Conservation (phyloP, 1,140 invertebrate species). For the Subanguina moxae region DNA sequence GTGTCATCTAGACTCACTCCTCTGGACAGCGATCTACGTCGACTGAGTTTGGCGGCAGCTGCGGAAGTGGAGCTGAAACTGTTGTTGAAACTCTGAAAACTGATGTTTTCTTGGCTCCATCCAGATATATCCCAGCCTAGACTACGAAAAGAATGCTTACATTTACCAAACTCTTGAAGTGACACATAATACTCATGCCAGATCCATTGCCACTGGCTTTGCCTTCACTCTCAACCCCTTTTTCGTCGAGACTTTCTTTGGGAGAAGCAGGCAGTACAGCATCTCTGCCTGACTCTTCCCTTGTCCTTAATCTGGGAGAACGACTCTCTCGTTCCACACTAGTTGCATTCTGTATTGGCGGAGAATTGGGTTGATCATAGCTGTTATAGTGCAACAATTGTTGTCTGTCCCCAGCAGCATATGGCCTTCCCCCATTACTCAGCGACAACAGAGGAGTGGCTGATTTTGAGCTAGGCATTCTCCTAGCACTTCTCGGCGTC, state of each 20-base stretch:
- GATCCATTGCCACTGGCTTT: not conserved
- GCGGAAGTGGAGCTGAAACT: not conserved
- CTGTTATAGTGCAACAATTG: constrained; percentile 1
- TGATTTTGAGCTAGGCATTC: constrained; percentile 1
- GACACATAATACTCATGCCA: constrained; percentile 9
- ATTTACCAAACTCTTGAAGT: constrained; percentile 12
- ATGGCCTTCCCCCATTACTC: not conserved
- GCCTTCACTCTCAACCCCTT: not conserved
- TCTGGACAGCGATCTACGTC: not conserved
- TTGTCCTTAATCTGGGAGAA: no score
- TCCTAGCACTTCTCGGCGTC: not conserved
- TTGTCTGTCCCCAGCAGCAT: not conserved
- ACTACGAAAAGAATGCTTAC: constrained; percentile 2
- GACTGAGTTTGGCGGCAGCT: constrained; percentile 3
- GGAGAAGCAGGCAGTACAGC: no score
- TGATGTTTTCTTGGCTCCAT: not conserved
- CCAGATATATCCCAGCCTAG: not conserved
- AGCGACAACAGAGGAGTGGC: not conserved
- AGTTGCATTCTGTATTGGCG: not conserved
- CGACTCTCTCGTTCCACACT: not conserved
- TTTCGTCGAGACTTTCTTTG: not conserved
- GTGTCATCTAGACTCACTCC: not conserved
- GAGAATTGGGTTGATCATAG: not conserved
- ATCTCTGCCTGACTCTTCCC: no score
- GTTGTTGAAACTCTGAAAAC: constrained; percentile 1